Evolutionary conservation across 2,797 vertebrate species (phyloP).

Genomic region (Clarias fuscus): DNA sequence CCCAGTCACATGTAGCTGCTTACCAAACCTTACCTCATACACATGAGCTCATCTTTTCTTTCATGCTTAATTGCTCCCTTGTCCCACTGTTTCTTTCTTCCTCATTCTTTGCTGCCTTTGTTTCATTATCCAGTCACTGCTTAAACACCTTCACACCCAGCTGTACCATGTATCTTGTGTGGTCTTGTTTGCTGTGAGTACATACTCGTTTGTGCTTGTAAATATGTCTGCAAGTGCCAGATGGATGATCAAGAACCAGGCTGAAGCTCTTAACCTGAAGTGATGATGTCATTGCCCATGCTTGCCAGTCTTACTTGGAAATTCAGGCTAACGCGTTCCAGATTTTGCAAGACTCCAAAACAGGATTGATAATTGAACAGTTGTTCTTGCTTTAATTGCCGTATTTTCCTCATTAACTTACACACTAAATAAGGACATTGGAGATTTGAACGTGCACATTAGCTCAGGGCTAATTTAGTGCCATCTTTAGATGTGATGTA

Average conservation of each 20-base stretch:
- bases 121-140: slow-evolving; percentile 59
- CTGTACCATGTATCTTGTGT: background rate
- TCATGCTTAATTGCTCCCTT: slow-evolving; percentile 41
- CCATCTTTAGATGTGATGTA: slow-evolving; percentile 42
- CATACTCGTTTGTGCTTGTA: slow-evolving; percentile 36
- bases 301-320: slow-evolving; percentile 47
- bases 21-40: slow-evolving; percentile 46
- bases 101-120: slow-evolving; percentile 34
- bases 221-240: slow-evolving; percentile 28
- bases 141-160: slow-evolving; percentile 52
- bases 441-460: slow-evolving; percentile 32
- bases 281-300: slow-evolving; percentile 47
- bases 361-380: slow-evolving; percentile 19
- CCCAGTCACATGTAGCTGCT: slow-evolving; percentile 47
- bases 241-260: slow-evolving; percentile 31
- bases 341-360: slow-evolving; percentile 36
- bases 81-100: slow-evolving; percentile 1
- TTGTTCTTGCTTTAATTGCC: slow-evolving; percentile 4
- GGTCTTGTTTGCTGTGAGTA: slow-evolving; percentile 33
- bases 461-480: slow-evolving; percentile 36
- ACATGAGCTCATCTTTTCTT: slow-evolving; percentile 53
- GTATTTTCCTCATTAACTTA: slow-evolving; percentile 21
- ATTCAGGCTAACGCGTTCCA: slow-evolving; percentile 34
- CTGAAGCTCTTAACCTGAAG: slow-evolving; percentile 37
- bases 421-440: slow-evolving; percentile 34